Percentiles rank a stretch among this genome's conserved stretches.
Conservation (phyloP, 1,140 invertebrate species). For the Thaumatotibia leucotreta region DNA sequence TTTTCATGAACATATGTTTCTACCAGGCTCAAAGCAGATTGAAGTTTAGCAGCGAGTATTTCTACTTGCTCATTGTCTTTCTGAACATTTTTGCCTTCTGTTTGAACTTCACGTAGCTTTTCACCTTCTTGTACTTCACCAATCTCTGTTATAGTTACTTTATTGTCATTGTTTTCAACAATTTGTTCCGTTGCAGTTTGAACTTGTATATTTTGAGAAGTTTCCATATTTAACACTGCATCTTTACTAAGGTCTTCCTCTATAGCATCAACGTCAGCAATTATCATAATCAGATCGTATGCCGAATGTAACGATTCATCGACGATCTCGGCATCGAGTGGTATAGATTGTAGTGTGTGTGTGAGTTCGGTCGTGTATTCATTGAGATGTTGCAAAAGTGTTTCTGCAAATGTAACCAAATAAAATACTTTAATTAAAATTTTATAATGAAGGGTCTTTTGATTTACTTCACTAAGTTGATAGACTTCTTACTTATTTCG, state of each 20-base stretch:
- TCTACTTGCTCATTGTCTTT: not conserved
- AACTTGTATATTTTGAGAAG: not conserved
- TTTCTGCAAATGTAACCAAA: conserved; percentile 7
- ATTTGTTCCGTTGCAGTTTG: not conserved
- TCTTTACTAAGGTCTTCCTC: not conserved
- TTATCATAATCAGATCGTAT: not conserved
- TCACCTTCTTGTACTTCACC: no score
- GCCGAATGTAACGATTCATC: not conserved
- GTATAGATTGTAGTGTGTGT: not conserved
- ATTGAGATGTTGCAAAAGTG: conserved; percentile 16
- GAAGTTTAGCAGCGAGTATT: not conserved
- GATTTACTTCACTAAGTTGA: no score
- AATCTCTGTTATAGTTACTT: not conserved
- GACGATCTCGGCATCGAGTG: not conserved
- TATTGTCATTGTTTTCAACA: not conserved
- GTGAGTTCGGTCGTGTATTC: conserved; percentile 13
- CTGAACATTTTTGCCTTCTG: not conserved
- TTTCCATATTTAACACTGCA: not conserved
- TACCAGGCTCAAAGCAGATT: not conserved
- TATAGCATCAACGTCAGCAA: not conserved
- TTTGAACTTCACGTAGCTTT: not conserved
- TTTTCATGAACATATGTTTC: not conserved
- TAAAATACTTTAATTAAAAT: not conserved
- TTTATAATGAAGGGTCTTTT: not conserved
- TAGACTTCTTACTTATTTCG: no score